Percentiles rank a stretch among this genome's conserved stretches.
Conservation (phyloP, 1,140 invertebrate genomes). For the Eumaeus atala region DNA sequence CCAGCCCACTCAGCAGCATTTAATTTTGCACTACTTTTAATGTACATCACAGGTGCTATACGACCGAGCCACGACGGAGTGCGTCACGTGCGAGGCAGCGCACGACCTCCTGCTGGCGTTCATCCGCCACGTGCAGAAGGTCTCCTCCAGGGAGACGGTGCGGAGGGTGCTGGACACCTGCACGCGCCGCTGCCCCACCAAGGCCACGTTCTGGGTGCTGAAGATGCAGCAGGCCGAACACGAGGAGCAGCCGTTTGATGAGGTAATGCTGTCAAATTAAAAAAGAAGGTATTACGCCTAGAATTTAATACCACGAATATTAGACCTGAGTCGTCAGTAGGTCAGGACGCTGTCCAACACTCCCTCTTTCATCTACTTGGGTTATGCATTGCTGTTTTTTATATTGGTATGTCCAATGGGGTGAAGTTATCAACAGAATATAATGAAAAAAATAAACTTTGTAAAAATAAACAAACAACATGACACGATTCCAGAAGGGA, state of each 20-base stretch:
- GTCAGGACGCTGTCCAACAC: too few species aligned
- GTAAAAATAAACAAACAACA: too few species aligned
- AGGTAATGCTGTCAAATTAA: conserved; percentile 26
- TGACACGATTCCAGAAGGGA: too few species aligned
- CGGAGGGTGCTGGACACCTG: conserved; percentile 36
- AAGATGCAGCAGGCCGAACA: conserved; percentile 50
- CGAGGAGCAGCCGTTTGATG: conserved; percentile 37
- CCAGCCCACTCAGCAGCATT: too few species aligned
- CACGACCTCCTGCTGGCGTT: conserved; percentile 28
- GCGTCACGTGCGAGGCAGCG: conserved; percentile 21
- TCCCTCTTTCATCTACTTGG: too few species aligned
- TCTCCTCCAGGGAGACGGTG: conserved; percentile 34
- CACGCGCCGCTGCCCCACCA: conserved; percentile 32
- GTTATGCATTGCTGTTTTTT: too few species aligned
- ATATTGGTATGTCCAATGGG: too few species aligned
- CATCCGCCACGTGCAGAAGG: conserved; percentile 27
- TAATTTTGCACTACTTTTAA: too few species aligned
- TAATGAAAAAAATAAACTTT: too few species aligned
- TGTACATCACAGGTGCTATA: conserved; percentile 51
- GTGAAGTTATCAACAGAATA: too few species aligned
- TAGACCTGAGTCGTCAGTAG: too few species aligned
- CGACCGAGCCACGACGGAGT: conserved; percentile 49
- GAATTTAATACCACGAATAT: background rate
- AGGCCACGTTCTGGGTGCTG: conserved; percentile 40
- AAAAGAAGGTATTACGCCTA: background rate